phyloP scores from a whole-genome alignment of 1,140 invertebrate genomes.

The Brachionus rubens region DNA sequence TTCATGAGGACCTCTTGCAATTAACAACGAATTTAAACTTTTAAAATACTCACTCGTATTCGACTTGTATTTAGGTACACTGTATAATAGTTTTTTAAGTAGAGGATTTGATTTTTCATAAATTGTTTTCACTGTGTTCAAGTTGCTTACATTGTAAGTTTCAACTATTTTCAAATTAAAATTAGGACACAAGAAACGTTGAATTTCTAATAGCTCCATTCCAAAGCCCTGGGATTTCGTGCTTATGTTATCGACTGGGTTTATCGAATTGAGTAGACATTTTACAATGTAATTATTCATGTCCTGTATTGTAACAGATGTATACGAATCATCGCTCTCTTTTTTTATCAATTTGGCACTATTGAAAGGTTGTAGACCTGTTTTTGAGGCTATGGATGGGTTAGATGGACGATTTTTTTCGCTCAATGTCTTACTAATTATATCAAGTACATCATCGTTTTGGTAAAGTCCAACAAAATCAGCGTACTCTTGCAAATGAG shows the following conservation, averaged over 20 bases:
- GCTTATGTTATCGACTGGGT: constrained; percentile 33
- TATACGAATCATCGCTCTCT: neutral
- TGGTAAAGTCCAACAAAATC: constrained; percentile 31
- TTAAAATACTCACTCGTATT: neutral
- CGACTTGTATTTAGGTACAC: neutral
- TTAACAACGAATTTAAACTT: constrained; percentile 17
- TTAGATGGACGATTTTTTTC: neutral
- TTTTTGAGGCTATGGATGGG: neutral
- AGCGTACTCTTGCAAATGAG: constrained; percentile 13
- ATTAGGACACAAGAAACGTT: constrained; percentile 23
- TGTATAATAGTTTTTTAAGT: neutral
- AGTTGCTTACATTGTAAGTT: constrained; percentile 3
- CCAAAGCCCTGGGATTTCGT: neutral
- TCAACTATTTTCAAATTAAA: constrained; percentile 34
- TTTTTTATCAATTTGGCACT: neutral
- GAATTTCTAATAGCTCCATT: constrained; percentile 15
- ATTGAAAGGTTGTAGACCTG: constrained; percentile 13
- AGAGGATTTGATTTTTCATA: constrained; percentile 28
- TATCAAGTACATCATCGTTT: constrained; percentile 25
- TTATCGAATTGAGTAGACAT: neutral
- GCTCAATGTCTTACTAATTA: neutral
- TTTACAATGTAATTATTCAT: constrained; percentile 28
- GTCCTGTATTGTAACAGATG: neutral
- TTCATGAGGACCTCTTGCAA: constrained; percentile 3
- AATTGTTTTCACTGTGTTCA: neutral